Evolutionary conservation across 1,140 invertebrate genomes (phyloP), one percentile per base, ranked within the genome.

Genomic region (Pygmarrhopalites habei): DNA sequence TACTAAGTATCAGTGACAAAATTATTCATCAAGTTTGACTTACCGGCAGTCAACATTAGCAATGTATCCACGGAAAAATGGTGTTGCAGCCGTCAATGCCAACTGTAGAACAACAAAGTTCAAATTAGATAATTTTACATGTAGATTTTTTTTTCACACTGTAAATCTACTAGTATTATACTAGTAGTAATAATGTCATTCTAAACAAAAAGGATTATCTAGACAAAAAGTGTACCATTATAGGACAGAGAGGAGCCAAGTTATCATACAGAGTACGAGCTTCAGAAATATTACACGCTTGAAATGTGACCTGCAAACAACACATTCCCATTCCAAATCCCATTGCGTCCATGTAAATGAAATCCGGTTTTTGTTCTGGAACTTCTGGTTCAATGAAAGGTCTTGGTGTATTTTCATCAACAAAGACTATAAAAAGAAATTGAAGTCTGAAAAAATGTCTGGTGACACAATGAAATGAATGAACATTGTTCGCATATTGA

Each of bases 251-350:
- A 0, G 95, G 93, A 4, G 95, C 88, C 7, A 99, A 81, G 75
- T 99, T 96, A 77, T 99, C 97, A 74, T 99, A 99, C 0, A 99
- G 80, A 25, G 87, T 89, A 65, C 92, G 81, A 4, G 95, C 97
- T 81, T 99, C 97, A 46, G 82, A 82, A 43, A 99, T 95, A 74
- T 97, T 97, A 76, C 93, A 97, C 0, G 97, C 95, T 79, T 96
- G 90, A 77, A 95, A 96, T 30, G 92, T 95, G 25, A 95, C 79
- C 77, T 99, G 97, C 12, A 99, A 80, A 76, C 96, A 99, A 73
- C 90, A 97, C 74, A 91, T 95, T 32, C 96, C 96, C 97, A 99
- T 99, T 43, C 97, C 97, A 77, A 99, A 99, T 32, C 93, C 95
- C 95, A 99, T 99, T 1, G 93, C 90, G 77, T 99, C 96, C 86